phyloP scores from a whole-genome alignment of 2,888 invertebrate genomes.

The Thelaira solivaga region DNA sequence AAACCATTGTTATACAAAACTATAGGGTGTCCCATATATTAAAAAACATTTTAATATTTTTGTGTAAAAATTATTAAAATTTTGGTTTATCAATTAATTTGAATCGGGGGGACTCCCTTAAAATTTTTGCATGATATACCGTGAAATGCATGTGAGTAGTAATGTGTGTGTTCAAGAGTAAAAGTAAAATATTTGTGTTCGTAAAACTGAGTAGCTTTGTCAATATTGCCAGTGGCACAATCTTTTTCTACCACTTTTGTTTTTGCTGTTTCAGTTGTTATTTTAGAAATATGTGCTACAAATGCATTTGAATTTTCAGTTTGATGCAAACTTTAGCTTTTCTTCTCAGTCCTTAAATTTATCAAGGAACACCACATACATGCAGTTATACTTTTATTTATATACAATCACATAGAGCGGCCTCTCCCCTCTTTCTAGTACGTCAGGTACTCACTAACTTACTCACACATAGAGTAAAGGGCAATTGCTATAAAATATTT shows the following conservation, averaged over 20 bases:
- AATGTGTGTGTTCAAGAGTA: constrained; percentile 14
- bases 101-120: background rate
- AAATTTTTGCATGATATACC: background rate
- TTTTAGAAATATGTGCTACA: constrained; percentile 68
- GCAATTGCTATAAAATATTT: constrained; percentile 39
- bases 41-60: background rate
- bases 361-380: constrained; percentile 44
- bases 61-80: background rate
- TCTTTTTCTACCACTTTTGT: constrained; percentile 39
- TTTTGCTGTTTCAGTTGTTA: constrained; percentile 17
- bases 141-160: background rate
- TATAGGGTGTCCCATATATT: background rate
- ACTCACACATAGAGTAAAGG: background rate
- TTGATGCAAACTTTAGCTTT: constrained; percentile 31
- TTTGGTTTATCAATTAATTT: background rate
- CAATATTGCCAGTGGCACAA: constrained; percentile 67
- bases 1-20: background rate
- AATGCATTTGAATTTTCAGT: constrained; percentile 69
- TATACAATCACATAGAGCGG: constrained; percentile 40
- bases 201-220: constrained; percentile 66
- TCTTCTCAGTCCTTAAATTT: constrained; percentile 60
- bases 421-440: no score
- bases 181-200: constrained; percentile 13
- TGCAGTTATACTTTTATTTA: background rate
- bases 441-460: no score